Percentiles rank a stretch among this genome's conserved stretches.
Evolutionary conservation across 2,888 invertebrate species (phyloP).

Genomic region (Drosophila peninsularis): DNA sequence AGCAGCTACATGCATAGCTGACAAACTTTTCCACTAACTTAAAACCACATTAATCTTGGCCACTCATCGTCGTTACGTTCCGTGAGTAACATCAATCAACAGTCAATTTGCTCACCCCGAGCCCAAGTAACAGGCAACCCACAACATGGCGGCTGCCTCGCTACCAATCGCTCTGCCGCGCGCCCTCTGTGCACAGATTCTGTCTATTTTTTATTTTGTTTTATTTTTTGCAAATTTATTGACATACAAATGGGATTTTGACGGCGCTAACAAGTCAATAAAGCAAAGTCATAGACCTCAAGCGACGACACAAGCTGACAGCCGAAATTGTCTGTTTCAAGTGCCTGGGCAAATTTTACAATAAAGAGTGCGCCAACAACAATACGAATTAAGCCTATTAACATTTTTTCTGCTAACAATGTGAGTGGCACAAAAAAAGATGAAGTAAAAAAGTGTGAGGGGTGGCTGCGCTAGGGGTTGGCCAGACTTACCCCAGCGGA

Average conservation of each 20-base stretch:
- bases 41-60: slow-evolving; percentile 71
- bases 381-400: slow-evolving; percentile 71
- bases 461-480: slow-evolving; percentile 68
- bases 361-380: slow-evolving; percentile 43
- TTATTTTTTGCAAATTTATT: slow-evolving; percentile 65
- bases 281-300: slow-evolving; percentile 69
- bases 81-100: slow-evolving; percentile 70
- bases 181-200: slow-evolving; percentile 31
- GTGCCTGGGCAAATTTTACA: slow-evolving; percentile 78
- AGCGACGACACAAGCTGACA: slow-evolving; percentile 59
- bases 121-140: slow-evolving; percentile 45
- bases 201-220: slow-evolving; percentile 16
- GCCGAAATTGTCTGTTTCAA: slow-evolving; percentile 76
- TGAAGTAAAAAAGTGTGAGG: slow-evolving; percentile 55
- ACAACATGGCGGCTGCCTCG: slow-evolving; percentile 41
- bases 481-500: slow-evolving; percentile 52
- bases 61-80: slow-evolving; percentile 44
- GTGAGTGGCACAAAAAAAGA: slow-evolving; percentile 13
- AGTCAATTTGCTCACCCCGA: slow-evolving; percentile 50
- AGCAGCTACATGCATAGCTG: slow-evolving; percentile 17
- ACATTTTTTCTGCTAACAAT: slow-evolving; percentile 60
- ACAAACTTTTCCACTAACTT: slow-evolving; percentile 68
- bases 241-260: slow-evolving; percentile 77
- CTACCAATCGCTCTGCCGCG: slow-evolving; percentile 9
- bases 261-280: slow-evolving; percentile 76